These are phyloP conservation scores for Teleogryllus occipitalis DNA, from an alignment of 1,140 invertebrate species.

Conservation along the genomic window DNA sequence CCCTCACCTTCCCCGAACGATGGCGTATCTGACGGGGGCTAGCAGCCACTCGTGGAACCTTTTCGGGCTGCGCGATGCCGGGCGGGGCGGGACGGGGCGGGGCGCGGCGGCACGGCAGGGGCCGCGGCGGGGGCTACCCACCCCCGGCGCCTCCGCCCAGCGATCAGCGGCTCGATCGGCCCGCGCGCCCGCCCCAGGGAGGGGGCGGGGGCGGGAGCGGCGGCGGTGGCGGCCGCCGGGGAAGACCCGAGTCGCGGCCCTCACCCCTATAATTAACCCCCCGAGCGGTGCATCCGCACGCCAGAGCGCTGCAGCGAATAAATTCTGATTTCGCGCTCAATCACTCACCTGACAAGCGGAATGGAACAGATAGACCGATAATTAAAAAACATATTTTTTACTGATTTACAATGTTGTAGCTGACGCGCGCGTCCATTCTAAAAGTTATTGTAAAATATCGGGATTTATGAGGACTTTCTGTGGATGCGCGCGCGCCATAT, in stretches of 20 bases:
- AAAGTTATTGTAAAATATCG: constrained; percentile 6
- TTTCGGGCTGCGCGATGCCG: not conserved
- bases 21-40: too few species aligned
- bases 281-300: not conserved
- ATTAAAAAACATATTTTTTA: constrained; percentile 6
- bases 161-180: not conserved
- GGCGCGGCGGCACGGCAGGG: too few species aligned
- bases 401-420: constrained; percentile 4
- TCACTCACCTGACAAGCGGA: constrained; percentile 3
- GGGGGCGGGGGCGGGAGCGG: too few species aligned
- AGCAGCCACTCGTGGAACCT: not conserved
- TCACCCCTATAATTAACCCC: not conserved
- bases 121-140: too few species aligned
- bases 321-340: constrained; percentile 1
- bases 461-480: constrained; percentile 4
- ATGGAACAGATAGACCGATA: constrained; percentile 4
- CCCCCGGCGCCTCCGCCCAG: too few species aligned
- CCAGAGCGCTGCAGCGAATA: not conserved
- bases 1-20: too few species aligned
- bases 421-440: not conserved
- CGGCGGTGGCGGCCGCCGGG: too few species aligned
- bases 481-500: not conserved
- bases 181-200: too few species aligned
- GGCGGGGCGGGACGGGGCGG: too few species aligned
- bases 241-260: not conserved